Conservation (phyloP, 2,888 invertebrate genomes). For the Meandrusa payeni region DNA sequence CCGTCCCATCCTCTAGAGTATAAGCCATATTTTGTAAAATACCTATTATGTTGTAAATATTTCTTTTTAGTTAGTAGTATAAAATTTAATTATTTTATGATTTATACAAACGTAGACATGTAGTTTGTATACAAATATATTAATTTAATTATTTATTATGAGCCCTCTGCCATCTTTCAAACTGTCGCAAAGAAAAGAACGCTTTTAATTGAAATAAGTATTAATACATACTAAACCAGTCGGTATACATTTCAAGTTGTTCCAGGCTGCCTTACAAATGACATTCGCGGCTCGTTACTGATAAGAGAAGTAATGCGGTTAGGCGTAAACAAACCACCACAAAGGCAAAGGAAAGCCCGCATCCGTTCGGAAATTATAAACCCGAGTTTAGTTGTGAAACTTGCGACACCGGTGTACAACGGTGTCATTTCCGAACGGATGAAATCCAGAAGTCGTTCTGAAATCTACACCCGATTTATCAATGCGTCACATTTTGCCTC, state of each 20-base stretch:
- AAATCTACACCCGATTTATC: slow-evolving; percentile 10
- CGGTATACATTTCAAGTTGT: neutral
- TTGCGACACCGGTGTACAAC: slow-evolving; percentile 38
- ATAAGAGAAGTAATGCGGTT: slow-evolving; percentile 18
- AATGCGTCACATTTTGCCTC: slow-evolving; percentile 4
- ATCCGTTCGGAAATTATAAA: slow-evolving; percentile 38
- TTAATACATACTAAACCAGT: neutral
- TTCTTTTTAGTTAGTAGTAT: too few relatives aligned
- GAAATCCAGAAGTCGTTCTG: slow-evolving; percentile 32
- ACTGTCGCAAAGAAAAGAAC: too few relatives aligned
- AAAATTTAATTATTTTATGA: too few relatives aligned
- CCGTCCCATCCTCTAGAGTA: too few relatives aligned
- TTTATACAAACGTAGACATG: too few relatives aligned
- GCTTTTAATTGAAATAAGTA: too few relatives aligned
- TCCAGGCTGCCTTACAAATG: neutral
- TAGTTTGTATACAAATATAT: too few relatives aligned
- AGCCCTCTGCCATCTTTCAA: too few relatives aligned
- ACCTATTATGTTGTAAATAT: too few relatives aligned
- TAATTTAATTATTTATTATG: too few relatives aligned
- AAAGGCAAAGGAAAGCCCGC: slow-evolving; percentile 36
- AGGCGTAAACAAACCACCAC: slow-evolving; percentile 13
- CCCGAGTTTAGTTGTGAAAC: slow-evolving; percentile 26
- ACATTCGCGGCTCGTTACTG: slow-evolving; percentile 1
- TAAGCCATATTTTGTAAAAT: too few relatives aligned
- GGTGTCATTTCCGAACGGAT: slow-evolving; percentile 52